Evolutionary conservation across 1,140 invertebrate genomes (phyloP).

Genomic region (Psilanteris sp.): DNA sequence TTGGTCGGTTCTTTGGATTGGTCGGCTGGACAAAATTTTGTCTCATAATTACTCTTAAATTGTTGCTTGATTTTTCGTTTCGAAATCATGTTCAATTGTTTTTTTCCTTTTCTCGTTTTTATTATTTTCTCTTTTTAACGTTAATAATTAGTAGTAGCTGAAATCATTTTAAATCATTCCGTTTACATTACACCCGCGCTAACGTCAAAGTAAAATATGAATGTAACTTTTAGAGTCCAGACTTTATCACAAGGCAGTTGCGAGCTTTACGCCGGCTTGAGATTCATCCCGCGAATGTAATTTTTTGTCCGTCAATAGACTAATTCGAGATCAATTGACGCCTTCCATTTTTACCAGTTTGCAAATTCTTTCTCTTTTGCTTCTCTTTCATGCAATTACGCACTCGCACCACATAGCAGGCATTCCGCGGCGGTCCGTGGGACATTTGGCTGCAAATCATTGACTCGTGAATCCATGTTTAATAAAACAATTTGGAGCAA

Average conservation of each 20-base stretch:
- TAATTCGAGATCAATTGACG: slow-evolving; percentile 61
- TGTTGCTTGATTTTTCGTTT: too few species aligned
- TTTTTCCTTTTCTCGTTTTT: slow-evolving; percentile 31
- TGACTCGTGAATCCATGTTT: slow-evolving; percentile 39
- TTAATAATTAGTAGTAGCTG: too few species aligned
- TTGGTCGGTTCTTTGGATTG: slow-evolving; percentile 81
- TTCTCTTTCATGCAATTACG: slow-evolving; percentile 46
- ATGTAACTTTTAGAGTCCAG: slow-evolving; percentile 72
- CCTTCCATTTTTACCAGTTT: slow-evolving; percentile 47
- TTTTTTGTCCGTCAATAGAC: slow-evolving; percentile 53
- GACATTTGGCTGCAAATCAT: slow-evolving; percentile 73
- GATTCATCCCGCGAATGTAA: slow-evolving; percentile 59
- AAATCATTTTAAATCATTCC: too few species aligned
- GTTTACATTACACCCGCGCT: not conserved
- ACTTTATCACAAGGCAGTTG: slow-evolving; percentile 79
- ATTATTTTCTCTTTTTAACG: slow-evolving; percentile 23
- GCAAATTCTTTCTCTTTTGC: slow-evolving; percentile 40
- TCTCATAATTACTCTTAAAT: too few species aligned
- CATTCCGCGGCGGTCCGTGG: slow-evolving; percentile 72
- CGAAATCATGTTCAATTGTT: too few species aligned
- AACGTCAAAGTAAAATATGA: slow-evolving; percentile 23
- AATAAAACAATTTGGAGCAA: too few species aligned
- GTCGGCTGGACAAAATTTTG: slow-evolving; percentile 80
- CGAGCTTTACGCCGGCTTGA: slow-evolving; percentile 73
- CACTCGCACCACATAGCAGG: slow-evolving; percentile 61